Conservation (phyloP, 1,140 invertebrate genomes). For the Brevipalpus yothersi region DNA sequence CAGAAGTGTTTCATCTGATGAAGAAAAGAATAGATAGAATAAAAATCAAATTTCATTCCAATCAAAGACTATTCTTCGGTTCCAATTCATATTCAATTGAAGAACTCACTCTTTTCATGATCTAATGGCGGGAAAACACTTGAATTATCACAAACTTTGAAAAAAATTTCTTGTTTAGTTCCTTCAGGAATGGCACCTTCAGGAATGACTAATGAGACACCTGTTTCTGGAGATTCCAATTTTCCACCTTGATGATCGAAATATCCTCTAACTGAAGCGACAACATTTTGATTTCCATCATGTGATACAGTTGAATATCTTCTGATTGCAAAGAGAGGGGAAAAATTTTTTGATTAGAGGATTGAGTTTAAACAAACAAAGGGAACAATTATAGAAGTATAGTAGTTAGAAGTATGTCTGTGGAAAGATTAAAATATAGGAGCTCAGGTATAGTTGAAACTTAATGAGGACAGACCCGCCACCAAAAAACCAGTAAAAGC, state of each 20-base stretch:
- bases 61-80: too few relatives aligned
- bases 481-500: too few relatives aligned
- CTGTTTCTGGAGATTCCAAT: conserved; percentile 57
- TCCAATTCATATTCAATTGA: background rate
- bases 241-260: conserved; percentile 53
- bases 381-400: too few relatives aligned
- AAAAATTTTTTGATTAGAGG: background rate
- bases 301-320: background rate
- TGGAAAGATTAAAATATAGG: background rate
- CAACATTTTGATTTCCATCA: conserved; percentile 17
- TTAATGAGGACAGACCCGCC: too few relatives aligned
- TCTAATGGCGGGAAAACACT: conserved; percentile 52
- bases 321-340: background rate
- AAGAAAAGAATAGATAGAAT: background rate
- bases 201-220: conserved; percentile 65
- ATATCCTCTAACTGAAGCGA: conserved; percentile 33
- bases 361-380: too few relatives aligned
- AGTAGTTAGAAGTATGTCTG: background rate
- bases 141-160: conserved; percentile 46
- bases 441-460: too few relatives aligned
- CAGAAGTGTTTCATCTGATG: conserved; percentile 61
- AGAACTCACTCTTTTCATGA: conserved; percentile 48
- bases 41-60: background rate
- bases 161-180: conserved; percentile 69
- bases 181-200: conserved; percentile 53